These are phyloP conservation scores for Andrena cerasifolii DNA, from an alignment of 1,140 invertebrate species.

Conservation along the genomic window DNA sequence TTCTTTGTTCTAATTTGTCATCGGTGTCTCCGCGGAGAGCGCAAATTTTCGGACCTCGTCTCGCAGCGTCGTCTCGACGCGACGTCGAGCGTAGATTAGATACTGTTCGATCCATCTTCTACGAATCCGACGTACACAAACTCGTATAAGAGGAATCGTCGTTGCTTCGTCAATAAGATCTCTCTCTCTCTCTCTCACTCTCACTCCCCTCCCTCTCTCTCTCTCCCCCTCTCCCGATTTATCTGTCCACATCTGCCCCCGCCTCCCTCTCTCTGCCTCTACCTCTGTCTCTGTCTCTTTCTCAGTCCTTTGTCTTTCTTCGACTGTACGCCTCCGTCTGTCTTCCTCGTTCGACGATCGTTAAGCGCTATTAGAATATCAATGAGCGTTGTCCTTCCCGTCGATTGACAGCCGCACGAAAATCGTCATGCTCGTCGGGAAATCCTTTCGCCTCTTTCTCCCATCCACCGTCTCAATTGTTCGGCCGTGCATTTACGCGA, in stretches of 20 bases:
- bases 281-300: too few relatives aligned
- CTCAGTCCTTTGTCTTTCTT: neutral
- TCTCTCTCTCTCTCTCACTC: slow-evolving; percentile 5
- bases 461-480: slow-evolving; percentile 1
- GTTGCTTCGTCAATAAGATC: slow-evolving; percentile 13
- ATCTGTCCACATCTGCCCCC: slow-evolving; percentile 12
- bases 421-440: slow-evolving; percentile 17
- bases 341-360: slow-evolving; percentile 17
- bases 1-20: slow-evolving; percentile 13
- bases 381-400: slow-evolving; percentile 55
- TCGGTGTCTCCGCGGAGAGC: neutral
- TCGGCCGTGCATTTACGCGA: slow-evolving; percentile 4
- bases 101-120: slow-evolving; percentile 11
- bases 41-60: neutral
- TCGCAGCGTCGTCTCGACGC: neutral
- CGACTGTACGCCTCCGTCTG: slow-evolving; percentile 5
- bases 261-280: slow-evolving; percentile 22
- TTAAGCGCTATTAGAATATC: slow-evolving; percentile 55
- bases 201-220: slow-evolving; percentile 1
- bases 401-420: slow-evolving; percentile 18
- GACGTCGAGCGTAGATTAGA: neutral
- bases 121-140: neutral
- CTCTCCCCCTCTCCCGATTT: slow-evolving; percentile 3
- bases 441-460: neutral
- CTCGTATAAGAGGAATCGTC: neutral